These are phyloP conservation scores for Stenolophus ochropezus DNA, from an alignment of 2,888 invertebrate genomes.

Conservation along the genomic window DNA sequence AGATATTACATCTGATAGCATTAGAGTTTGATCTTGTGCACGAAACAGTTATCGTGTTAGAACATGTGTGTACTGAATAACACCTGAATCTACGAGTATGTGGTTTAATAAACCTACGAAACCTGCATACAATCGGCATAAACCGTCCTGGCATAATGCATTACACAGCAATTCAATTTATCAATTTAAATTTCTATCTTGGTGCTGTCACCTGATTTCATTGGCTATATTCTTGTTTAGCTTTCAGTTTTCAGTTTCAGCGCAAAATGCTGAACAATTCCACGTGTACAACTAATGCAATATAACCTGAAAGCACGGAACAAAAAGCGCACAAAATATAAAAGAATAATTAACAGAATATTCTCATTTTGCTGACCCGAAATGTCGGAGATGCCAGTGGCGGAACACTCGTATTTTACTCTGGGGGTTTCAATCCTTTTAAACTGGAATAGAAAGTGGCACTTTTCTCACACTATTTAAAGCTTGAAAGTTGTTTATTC, in stretches of 20 bases:
- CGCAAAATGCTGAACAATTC: background rate
- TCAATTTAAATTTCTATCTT: background rate
- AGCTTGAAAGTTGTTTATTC: no score
- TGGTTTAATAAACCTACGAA: no score
- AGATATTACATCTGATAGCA: no score
- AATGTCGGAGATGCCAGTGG: background rate
- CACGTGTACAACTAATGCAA: background rate
- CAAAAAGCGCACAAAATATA: conserved; percentile 5
- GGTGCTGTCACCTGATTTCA: background rate
- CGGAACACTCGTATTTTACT: background rate
- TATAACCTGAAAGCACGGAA: background rate
- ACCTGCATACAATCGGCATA: background rate
- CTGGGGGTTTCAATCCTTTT: no score
- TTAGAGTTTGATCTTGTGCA: no score
- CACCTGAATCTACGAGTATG: no score
- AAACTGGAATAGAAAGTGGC: no score
- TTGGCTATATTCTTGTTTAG: background rate
- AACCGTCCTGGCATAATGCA: background rate
- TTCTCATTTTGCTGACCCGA: conserved; percentile 17
- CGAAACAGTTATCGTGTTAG: no score
- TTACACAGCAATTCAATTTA: background rate
- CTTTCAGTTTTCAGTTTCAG: background rate
- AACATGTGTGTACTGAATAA: no score
- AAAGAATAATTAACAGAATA: conserved; percentile 21
- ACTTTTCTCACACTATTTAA: no score